phyloP scores from a whole-genome alignment of 1,140 invertebrate genomes.

The Olivierus martensii region DNA sequence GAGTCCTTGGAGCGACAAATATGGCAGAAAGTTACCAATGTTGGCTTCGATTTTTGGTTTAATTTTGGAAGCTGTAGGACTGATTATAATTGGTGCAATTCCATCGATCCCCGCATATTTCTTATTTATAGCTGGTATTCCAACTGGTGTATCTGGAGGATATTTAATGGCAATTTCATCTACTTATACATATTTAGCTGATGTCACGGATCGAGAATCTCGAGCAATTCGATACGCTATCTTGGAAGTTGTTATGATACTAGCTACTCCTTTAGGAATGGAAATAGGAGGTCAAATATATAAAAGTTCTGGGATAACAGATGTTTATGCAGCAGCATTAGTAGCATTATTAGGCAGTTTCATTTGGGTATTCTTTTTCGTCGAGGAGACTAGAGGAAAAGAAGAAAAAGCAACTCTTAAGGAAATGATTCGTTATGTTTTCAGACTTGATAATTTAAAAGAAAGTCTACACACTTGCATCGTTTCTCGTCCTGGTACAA shows the following conservation, averaged over 20 bases:
- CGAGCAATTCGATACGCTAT: slow-evolving; percentile 6
- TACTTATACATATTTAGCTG: slow-evolving; percentile 11
- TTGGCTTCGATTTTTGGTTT: too few species aligned
- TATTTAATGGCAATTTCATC: slow-evolving; percentile 5
- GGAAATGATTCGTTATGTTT: slow-evolving; percentile 2
- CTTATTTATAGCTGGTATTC: neutral
- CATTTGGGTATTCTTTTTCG: slow-evolving; percentile 5
- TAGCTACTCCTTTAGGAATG: slow-evolving; percentile 8
- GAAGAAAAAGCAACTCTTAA: neutral
- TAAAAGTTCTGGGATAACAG: neutral
- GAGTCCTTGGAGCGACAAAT: too few species aligned
- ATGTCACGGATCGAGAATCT: slow-evolving; percentile 5
- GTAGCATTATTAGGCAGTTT: neutral
- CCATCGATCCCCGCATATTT: neutral
- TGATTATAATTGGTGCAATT: too few species aligned
- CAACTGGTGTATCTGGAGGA: slow-evolving; percentile 5
- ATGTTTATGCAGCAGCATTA: neutral
- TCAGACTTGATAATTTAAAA: slow-evolving; percentile 7
- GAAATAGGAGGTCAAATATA: slow-evolving; percentile 5
- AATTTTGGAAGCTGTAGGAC: too few species aligned
- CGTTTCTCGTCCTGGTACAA: slow-evolving; percentile 1
- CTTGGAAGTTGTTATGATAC: slow-evolving; percentile 7
- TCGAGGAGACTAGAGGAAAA: slow-evolving; percentile 1
- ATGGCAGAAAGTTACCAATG: too few species aligned
- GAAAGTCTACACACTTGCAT: slow-evolving; percentile 8